Base-by-base conservation (phyloP, 2,888 invertebrate species). In the Acrocyrtus sp. region DNA sequence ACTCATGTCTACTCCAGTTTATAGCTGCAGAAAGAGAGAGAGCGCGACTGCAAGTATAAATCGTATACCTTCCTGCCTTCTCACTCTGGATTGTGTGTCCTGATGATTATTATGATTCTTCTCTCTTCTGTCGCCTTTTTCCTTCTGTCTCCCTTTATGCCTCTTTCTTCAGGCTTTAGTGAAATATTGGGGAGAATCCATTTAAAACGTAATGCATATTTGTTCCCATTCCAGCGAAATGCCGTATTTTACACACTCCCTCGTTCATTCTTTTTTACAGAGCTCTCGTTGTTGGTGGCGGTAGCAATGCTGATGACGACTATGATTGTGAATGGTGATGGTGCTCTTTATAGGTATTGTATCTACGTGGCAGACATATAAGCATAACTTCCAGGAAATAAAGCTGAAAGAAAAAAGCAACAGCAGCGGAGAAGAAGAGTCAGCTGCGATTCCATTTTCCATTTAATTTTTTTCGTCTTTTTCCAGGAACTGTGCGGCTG, bases 191-290 rank as follows among this genome's bases (percentile, higher is more conserved):
- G 53, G 57, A 41, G 58, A 58, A 70, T 58, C 45, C 70, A 63
- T 62, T 70, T 70, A 56, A 70, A 67, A 67, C 51, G 61, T 56
- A 63, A 72, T 63, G 63, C 70, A 72, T 65, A 72, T 65, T 72
- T 72, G 63, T 58, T 63, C 60, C 72, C 53, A 72, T 72, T 65
- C 65, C 63, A 58, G 39, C 58, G 54, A 72, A 72, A 65, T 72
- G 63, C 65, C 58, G 51, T 72, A 65, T 65, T 63, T 58, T 45
- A 72, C 65, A 47, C 65, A 72, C 56, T 47, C 60, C 17, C 27
- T 34, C 51, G 27, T 26, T 27, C 39, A 41, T 24, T 21, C 41
- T 6, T 19, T 6, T 26, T 34, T 34, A 50, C 8, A 19, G 45
- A 22, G 57, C 50, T 66, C 41, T 39, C 41, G 56, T 22, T 34